A percentile compares a stretch with the other conserved stretches of the same genome.
Conservation (phyloP, 2,113 vertebrate genomes). For the Lathamus discolor region DNA sequence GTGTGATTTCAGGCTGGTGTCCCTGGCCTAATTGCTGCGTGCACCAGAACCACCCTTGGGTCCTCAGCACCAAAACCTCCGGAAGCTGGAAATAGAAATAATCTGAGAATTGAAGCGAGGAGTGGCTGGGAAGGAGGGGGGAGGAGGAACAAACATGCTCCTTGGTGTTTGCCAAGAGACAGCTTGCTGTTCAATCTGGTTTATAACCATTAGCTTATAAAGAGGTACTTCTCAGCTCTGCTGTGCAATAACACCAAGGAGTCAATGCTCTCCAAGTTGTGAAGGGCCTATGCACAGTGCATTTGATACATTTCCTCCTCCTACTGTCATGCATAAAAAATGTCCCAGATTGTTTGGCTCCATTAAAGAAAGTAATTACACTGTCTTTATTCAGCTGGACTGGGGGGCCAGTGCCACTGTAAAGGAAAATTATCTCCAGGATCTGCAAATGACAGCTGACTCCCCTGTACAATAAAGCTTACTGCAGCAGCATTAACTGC, state of each 20-base stretch:
- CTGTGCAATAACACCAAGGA: not conserved
- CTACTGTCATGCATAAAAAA: slow-evolving; percentile 35
- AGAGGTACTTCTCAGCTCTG: slow-evolving; percentile 28
- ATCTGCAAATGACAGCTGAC: slow-evolving; percentile 47
- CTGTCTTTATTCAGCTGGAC: not conserved
- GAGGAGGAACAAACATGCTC: not conserved
- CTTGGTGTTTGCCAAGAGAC: slow-evolving; percentile 35
- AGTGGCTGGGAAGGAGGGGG: not conserved
- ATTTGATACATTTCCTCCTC: slow-evolving; percentile 1
- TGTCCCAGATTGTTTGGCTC: slow-evolving; percentile 33
- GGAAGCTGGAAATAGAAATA: not conserved
- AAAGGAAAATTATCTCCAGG: slow-evolving; percentile 50
- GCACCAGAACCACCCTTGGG: not conserved
- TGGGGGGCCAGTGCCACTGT: not conserved
- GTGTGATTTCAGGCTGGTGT: not conserved
- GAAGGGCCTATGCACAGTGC: not conserved
- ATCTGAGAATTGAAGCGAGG: not conserved
- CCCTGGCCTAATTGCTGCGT: not conserved
- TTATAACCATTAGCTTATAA: slow-evolving; percentile 47
- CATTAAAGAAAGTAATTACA: slow-evolving; percentile 59
- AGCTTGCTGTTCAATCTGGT: slow-evolving; percentile 52
- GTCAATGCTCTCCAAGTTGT: not conserved
- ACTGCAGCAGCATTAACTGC: slow-evolving; percentile 36
- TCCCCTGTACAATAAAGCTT: slow-evolving; percentile 41
- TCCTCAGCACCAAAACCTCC: not conserved